Conservation (phyloP, 2,113 vertebrate species). For the Gavialis gangeticus region DNA sequence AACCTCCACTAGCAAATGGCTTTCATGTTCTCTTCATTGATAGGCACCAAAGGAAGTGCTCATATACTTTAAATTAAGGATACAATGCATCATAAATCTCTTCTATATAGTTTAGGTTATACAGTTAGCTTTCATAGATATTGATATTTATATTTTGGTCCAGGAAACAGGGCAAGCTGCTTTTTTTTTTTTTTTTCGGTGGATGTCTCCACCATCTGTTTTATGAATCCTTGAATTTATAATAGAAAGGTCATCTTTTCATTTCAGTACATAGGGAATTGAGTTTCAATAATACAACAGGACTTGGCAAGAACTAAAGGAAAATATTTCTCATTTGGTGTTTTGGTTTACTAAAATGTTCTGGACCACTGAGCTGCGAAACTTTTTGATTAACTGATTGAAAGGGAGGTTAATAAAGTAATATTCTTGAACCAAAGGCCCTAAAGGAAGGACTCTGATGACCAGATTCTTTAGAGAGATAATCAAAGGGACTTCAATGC, state of each 20-base stretch:
- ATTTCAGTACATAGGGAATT: conserved; percentile 24
- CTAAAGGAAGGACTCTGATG: neutral
- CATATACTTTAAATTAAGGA: conserved; percentile 9
- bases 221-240: conserved; percentile 49
- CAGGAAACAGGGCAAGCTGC: neutral
- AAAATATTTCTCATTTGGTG: neutral
- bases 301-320: neutral
- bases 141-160: conserved; percentile 2
- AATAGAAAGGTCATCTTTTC: conserved; percentile 52
- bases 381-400: neutral
- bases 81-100: neutral
- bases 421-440: neutral
- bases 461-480: neutral
- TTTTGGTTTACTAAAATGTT: neutral
- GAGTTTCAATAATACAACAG: neutral
- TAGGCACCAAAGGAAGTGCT: neutral
- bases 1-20: neutral
- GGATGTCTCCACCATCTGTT: conserved; percentile 43
- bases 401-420: neutral
- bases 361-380: neutral
- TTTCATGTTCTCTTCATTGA: neutral
- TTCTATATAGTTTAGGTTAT: conserved; percentile 7
- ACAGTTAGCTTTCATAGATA: conserved; percentile 30
- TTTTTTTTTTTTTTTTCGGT: neutral
- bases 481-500: too few relatives aligned